These are phyloP conservation scores for Formicarius rufipectus DNA, from an alignment of 2,113 vertebrate genomes.

Conservation along the genomic window DNA sequence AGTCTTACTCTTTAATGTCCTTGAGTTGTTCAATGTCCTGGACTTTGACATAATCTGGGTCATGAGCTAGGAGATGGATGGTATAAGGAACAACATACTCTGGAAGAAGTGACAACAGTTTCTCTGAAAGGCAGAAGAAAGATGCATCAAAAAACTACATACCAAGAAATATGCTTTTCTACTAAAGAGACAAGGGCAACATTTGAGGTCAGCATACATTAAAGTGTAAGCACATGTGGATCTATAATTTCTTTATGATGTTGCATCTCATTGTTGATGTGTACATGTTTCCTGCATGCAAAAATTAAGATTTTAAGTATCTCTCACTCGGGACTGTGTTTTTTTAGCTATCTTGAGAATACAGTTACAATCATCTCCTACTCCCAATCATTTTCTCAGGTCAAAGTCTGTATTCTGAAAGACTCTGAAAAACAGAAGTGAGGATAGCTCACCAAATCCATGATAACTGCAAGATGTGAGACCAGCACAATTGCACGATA, in stretches of 20 bases:
- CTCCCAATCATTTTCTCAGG: background rate
- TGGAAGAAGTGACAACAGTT: conserved; percentile 93
- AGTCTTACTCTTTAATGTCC: conserved; percentile 98
- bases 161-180: background rate
- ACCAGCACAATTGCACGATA: background rate
- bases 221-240: background rate
- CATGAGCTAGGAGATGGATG: conserved; percentile 96
- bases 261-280: background rate
- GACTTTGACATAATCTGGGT: conserved; percentile 97
- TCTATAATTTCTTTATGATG: background rate
- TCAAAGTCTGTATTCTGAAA: background rate
- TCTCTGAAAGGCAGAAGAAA: conserved; percentile 80
- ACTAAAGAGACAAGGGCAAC: background rate
- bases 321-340: background rate
- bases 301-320: background rate
- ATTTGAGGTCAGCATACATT: background rate
- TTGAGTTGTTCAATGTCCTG: conserved; percentile 99
- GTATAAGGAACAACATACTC: conserved; percentile 98
- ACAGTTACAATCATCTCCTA: background rate
- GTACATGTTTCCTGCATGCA: background rate
- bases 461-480: background rate
- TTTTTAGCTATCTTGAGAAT: background rate
- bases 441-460: background rate
- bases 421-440: background rate
- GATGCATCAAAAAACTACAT: conserved; percentile 15